A percentile compares a stretch with the other conserved stretches of the same genome.
phyloP scores from a whole-genome alignment of 2,888 invertebrate species.

The Ganaspis brasiliensis region DNA sequence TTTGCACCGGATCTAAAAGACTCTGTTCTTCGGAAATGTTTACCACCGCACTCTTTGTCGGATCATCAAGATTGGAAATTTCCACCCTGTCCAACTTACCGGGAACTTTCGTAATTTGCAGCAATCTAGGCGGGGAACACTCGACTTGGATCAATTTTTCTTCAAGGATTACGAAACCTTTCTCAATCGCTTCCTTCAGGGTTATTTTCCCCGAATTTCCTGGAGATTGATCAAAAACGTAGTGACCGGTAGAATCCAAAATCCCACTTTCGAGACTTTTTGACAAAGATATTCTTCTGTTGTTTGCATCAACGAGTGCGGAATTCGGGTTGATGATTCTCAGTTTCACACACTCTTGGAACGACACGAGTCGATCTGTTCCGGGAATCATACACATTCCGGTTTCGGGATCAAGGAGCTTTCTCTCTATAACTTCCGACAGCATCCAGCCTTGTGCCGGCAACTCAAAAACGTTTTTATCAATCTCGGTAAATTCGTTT shows the following conservation, averaged over 20 bases:
- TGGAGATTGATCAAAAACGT: slow-evolving; percentile 81
- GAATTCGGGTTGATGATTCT: slow-evolving; percentile 93
- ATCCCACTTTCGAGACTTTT: slow-evolving; percentile 90
- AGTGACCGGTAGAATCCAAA: slow-evolving; percentile 90
- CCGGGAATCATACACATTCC: slow-evolving; percentile 94
- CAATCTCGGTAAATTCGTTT: slow-evolving; percentile 77
- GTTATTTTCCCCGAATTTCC: slow-evolving; percentile 82
- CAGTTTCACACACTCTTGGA: slow-evolving; percentile 93
- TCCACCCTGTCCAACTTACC: slow-evolving; percentile 89
- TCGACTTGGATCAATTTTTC: slow-evolving; percentile 80
- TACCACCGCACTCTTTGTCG: slow-evolving; percentile 80
- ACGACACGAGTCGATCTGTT: slow-evolving; percentile 91
- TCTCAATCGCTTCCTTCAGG: slow-evolving; percentile 89
- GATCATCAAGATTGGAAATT: slow-evolving; percentile 83
- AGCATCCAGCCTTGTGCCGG: slow-evolving; percentile 93
- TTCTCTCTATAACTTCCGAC: slow-evolving; percentile 90
- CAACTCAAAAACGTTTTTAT: slow-evolving; percentile 88
- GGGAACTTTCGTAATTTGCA: slow-evolving; percentile 88
- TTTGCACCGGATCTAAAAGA: slow-evolving; percentile 86
- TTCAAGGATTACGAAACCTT: slow-evolving; percentile 85
- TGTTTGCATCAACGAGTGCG: slow-evolving; percentile 90
- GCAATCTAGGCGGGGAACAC: slow-evolving; percentile 83
- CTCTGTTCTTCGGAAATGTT: slow-evolving; percentile 80
- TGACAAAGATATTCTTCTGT: slow-evolving; percentile 86
- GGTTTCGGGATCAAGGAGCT: slow-evolving; percentile 90